Evolutionary conservation across 2,797 vertebrate species (phyloP), one percentile per base, ranked within the genome.

Genomic region (Anas bahamensis): DNA sequence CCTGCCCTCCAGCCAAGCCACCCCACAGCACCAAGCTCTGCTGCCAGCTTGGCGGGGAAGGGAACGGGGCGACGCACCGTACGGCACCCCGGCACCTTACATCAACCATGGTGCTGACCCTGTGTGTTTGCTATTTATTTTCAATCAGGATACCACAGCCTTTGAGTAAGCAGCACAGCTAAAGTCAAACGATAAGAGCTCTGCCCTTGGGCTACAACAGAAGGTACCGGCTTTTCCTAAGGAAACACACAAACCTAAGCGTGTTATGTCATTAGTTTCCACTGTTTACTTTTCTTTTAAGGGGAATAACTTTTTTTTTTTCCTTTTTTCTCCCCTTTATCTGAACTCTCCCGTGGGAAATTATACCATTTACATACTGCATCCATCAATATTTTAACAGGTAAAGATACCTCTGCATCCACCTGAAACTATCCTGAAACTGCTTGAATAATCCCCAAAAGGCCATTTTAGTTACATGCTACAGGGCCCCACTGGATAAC

Each of bases 71-170:
- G 2, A 21, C 13, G 21, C 3, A 2, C 28, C 13, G 4, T 29
- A 28, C 5, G 3, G 41, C n/a, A 10, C 41, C 23, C 13, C 4
- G 2, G 33, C 14, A 29, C 59, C 55, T 73, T 13, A 59, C 50
- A 48, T 21, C 44, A 35, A 7, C 9, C 4, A 21, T 5, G 18
- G 39, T 13, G 2, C 1, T 35, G 66, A 52, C 26, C 48, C 56
- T 28, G 87, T 42, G 37, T 29, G 28, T 55, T 55, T 55, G 28
- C 23, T 24, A 24, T 31, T 55, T 55, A 29, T 22, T 42, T 53
- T 52, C 39, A 53, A 31, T 42, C 19, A 1, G 10, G 61, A 29
- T 17, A 77, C 21, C 3, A 1, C 2, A 0, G 61, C 55, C 46
- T 39, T 80, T 39, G 29, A 12, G 22, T 75, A 89, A 92, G 90